Evolutionary conservation across 1,140 invertebrate species (phyloP), one percentile per base, ranked within the genome.

Genomic region (Drosophila suzukii): DNA sequence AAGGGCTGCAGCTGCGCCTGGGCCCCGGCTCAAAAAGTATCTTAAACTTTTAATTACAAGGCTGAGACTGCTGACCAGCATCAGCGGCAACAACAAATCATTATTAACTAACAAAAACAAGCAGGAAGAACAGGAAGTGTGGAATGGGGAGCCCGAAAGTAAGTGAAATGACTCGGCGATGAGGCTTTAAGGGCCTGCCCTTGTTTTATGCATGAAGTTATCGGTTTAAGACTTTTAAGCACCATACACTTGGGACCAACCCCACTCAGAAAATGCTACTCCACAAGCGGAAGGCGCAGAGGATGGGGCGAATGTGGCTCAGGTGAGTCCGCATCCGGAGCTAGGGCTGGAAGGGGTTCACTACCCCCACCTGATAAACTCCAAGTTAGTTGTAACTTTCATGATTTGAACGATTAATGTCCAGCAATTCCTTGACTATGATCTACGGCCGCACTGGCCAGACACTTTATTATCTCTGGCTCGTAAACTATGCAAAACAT

Each of bases 1-100:
- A 36, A 53, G 78, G 57, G 81, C 36, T 77, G 75, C 79, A 82
- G 78, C 70, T 71, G 78, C 65, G 60, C 41, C 61, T 59, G 41
- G 46, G 41, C 62, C 62, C 76, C 63, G 76, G 51, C 81, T 85
- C 84, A 80, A 88, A 86, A 88, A 86, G 78, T 88, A 82, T 80
- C 84, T 89, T 74, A 88, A 88, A 88, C 79, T 88, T 88, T 88
- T 88, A 88, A 88, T 88, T 88, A 88, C 84, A 53, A 38, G 32
- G 6, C 20, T 30, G 34, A 38, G 46, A 17, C 34, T 61, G 46
- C 41, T 89, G 83, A 89, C 84, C 83, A 81, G 39, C 58, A 72
- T 41, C 65, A 47, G 50, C 34, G 36, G 17, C 54, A 78, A 65
- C 61, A 75, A 66, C 67, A 88, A 88, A 86, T 88, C 63, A 88